Percentiles rank a stretch among this genome's conserved stretches.
phyloP scores from a whole-genome alignment of 2,888 invertebrate genomes.

The Ryuthela nishihirai region DNA sequence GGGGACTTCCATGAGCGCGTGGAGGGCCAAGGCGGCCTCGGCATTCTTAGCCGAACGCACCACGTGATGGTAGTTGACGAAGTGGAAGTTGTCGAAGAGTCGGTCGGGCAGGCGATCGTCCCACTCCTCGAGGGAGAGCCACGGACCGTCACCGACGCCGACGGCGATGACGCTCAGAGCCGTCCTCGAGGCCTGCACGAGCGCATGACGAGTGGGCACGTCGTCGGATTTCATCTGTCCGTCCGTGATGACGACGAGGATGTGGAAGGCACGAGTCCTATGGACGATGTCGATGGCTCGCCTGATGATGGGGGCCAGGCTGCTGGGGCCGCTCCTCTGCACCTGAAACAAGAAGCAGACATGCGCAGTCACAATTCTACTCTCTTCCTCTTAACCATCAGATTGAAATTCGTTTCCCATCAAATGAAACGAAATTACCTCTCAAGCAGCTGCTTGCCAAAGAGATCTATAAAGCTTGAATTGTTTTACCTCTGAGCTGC shows the following conservation, averaged over 20 bases:
- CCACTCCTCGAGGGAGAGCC: slow-evolving; percentile 56
- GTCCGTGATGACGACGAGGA: slow-evolving; percentile 56
- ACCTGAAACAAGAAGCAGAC: slow-evolving; percentile 21
- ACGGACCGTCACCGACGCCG: slow-evolving; percentile 57
- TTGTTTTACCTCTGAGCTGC: too few species aligned
- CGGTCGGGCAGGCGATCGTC: slow-evolving; percentile 54
- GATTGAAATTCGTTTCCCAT: too few species aligned
- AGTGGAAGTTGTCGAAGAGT: slow-evolving; percentile 57
- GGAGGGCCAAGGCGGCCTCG: slow-evolving; percentile 54
- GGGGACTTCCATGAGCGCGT: slow-evolving; percentile 55
- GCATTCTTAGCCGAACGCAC: slow-evolving; percentile 46
- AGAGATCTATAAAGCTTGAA: too few species aligned
- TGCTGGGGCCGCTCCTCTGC: slow-evolving; percentile 55
- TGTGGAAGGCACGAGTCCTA: slow-evolving; percentile 53
- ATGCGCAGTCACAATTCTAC: background rate
- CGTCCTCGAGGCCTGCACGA: slow-evolving; percentile 54
- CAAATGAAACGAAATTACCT: too few species aligned
- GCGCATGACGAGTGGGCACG: slow-evolving; percentile 52
- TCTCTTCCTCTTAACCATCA: too few species aligned
- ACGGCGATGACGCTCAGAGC: slow-evolving; percentile 56
- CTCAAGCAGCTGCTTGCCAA: too few species aligned
- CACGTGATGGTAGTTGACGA: slow-evolving; percentile 54
- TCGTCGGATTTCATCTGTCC: slow-evolving; percentile 56
- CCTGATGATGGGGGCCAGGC: slow-evolving; percentile 55
- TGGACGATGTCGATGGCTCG: slow-evolving; percentile 54